Evolutionary conservation across 2,888 invertebrate genomes (phyloP).

Genomic region (Osmoderma eremita): DNA sequence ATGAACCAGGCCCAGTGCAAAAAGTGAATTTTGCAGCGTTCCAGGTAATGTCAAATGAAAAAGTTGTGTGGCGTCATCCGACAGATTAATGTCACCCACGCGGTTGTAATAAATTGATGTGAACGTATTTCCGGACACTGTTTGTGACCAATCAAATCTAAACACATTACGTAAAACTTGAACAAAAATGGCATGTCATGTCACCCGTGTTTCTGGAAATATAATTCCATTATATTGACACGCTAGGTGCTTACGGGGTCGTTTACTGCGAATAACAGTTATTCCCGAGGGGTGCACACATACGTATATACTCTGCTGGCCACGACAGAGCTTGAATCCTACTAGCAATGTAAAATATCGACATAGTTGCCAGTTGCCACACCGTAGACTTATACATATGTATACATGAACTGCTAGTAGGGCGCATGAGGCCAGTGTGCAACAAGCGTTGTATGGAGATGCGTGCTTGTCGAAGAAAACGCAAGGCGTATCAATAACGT

Average conservation of each 20-base stretch:
- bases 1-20: constrained; percentile 6
- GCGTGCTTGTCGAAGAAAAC: no score
- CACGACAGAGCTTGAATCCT: no score
- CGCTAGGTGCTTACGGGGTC: background rate
- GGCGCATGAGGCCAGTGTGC: no score
- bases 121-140: constrained; percentile 15
- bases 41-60: constrained; percentile 18
- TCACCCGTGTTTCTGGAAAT: constrained; percentile 12
- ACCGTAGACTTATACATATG: no score
- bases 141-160: constrained; percentile 29
- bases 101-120: constrained; percentile 28
- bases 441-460: no score
- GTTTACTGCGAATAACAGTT: constrained; percentile 6
- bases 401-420: no score
- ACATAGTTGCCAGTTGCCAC: no score
- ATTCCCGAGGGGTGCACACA: no score
- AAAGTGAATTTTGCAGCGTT: background rate
- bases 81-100: constrained; percentile 31
- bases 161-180: constrained; percentile 24
- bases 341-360: no score
- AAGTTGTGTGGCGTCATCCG: constrained; percentile 16
- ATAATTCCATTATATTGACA: constrained; percentile 5
- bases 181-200: constrained; percentile 27
- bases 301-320: no score
- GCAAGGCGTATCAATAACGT: no score